A percentile compares a stretch with the other conserved stretches of the same genome.
phyloP scores from a whole-genome alignment of 2,888 invertebrate genomes.

The Acanthosepion lycidas region DNA sequence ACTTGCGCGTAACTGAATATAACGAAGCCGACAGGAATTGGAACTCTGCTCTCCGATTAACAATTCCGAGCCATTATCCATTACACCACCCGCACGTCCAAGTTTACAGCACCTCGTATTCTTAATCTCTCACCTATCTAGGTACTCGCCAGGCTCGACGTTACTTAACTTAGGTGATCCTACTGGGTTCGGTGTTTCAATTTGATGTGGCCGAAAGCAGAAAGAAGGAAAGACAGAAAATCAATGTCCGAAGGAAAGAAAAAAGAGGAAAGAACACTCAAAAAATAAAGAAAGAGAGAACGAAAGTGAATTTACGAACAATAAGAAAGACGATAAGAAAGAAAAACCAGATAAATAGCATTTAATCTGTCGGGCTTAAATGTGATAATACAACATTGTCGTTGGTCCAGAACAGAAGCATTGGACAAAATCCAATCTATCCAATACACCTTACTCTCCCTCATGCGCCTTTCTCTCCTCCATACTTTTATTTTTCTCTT shows the following conservation, averaged over 20 bases:
- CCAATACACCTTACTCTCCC: neutral
- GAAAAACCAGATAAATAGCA: slow-evolving; percentile 40
- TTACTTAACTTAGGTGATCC: too few species aligned
- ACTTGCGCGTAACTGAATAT: too few species aligned
- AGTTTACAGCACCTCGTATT: too few species aligned
- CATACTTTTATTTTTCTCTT: neutral
- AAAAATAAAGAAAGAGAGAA: neutral
- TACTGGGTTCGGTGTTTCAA: too few species aligned
- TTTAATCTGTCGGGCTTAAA: neutral
- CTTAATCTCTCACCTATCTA: too few species aligned
- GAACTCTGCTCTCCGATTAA: too few species aligned
- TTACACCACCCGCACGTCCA: too few species aligned
- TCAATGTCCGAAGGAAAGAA: neutral
- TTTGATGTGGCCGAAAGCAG: neutral
- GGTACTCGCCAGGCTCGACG: too few species aligned
- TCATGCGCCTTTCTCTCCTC: neutral
- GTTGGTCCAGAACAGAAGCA: neutral
- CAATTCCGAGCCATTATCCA: too few species aligned
- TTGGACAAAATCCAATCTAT: neutral
- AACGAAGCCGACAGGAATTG: too few species aligned
- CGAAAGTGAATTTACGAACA: neutral
- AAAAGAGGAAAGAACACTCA: neutral
- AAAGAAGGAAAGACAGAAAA: neutral
- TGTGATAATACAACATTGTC: neutral
- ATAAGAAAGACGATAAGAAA: neutral